Base-by-base conservation (phyloP, 2,113 vertebrate species). In the Malurus alboscapulatus region DNA sequence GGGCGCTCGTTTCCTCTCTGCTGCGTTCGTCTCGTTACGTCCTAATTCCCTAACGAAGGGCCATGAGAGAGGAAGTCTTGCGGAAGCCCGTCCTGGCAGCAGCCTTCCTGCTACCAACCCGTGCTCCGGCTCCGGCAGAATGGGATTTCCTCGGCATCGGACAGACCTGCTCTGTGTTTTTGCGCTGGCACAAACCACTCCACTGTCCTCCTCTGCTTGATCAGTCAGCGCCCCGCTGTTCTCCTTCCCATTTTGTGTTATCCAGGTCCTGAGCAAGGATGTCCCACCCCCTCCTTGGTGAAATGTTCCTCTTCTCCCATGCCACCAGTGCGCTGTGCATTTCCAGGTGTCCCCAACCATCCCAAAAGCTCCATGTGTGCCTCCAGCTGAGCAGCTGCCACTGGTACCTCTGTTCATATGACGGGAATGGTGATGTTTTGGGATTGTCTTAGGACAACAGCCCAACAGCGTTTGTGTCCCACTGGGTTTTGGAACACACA, bases 41-140 rank as follows among this genome's bases (percentile, higher is more conserved):
- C 72, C 94, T 48, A 74, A 77, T 96, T 95, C 91, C 76, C 88
- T 95, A 80, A 93, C 42, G 93, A 88, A 92, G 79, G 86, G 86
- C 92, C 86, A 50, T 6, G 76, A 18, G 72, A 94, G 95, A 74
- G 94, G 93, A 96, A 96, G 94, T 73, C 88, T 94, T 92, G 91
- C 50, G 89, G 95, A 93, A 96, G 93, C 91, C 42, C 0, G 1
- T 83, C 63, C 93, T 88, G 91, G 93, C 88, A 94, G 89, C 75
- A 14, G 74, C 4, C 53, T 84, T 93, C 91, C 93, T 88, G 88
- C 91, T 38, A 5, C 93, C 88, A 69, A 2, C 58, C 50, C n/a
- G 0, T 0, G 5, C 83, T 32, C 30, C 7, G 0, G 82, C 92
- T 32, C 38, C 1, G 0, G 15, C 79, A 42, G 5, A 30, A 22